phyloP scores from a whole-genome alignment of 2,797 vertebrate genomes.

The Morelia viridis region DNA sequence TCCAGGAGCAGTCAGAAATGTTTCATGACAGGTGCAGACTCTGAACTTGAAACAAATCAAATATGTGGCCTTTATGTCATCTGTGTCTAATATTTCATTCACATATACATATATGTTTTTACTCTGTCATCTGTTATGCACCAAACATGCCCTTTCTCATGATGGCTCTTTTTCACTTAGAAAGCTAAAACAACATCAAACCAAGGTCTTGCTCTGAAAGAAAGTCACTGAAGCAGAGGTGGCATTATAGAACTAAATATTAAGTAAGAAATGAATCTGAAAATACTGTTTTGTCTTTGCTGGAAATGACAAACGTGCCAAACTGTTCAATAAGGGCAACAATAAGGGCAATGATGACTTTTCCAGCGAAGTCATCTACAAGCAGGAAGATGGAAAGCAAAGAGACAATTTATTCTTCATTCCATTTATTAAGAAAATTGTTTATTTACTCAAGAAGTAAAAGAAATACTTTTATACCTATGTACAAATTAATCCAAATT shows the following conservation, averaged over 20 bases:
- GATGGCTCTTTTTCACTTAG: background rate
- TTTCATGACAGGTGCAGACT: slow-evolving; percentile 52
- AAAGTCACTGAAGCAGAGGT: background rate
- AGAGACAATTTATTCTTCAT: background rate
- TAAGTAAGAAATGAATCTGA: slow-evolving; percentile 26
- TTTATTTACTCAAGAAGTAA: slow-evolving; percentile 14
- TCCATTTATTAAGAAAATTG: background rate
- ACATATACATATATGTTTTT: background rate
- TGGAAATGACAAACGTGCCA: slow-evolving; percentile 3
- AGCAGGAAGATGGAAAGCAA: background rate
- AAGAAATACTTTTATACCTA: background rate
- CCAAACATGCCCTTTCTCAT: slow-evolving; percentile 12
- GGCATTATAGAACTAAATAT: background rate
- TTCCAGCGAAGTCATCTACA: background rate
- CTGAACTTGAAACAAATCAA: slow-evolving; percentile 45
- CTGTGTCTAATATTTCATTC: slow-evolving; percentile 58
- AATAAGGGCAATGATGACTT: background rate
- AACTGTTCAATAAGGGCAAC: slow-evolving; percentile 16
- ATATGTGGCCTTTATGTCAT: slow-evolving; percentile 53
- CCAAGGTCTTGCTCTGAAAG: background rate
- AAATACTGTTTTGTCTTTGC: slow-evolving; percentile 24
- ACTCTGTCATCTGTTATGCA: background rate
- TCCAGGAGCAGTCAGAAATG: slow-evolving; percentile 48
- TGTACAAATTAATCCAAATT: background rate
- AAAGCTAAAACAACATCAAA: background rate